Conservation (phyloP, 2,797 vertebrate species). For the Epinephelus malabaricus region DNA sequence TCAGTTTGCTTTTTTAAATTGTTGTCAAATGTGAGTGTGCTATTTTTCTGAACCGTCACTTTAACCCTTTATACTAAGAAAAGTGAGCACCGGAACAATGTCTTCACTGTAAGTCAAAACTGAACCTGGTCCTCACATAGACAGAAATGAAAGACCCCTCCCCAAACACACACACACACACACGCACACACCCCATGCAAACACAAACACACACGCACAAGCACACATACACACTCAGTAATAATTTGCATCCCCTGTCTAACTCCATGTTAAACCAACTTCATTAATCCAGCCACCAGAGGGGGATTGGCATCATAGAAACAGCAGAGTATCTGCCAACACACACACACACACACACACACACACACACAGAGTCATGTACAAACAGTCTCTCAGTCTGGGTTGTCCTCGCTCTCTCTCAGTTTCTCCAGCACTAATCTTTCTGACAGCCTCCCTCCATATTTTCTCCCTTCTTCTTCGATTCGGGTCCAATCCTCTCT, state of each 20-base stretch:
- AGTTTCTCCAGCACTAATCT: slow-evolving; percentile 59
- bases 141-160: background rate
- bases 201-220: background rate
- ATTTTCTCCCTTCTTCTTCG: slow-evolving; percentile 39
- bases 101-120: background rate
- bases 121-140: slow-evolving; percentile 10
- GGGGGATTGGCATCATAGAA: slow-evolving; percentile 52
- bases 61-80: background rate
- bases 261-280: slow-evolving; percentile 57
- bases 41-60: no score
- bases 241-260: slow-evolving; percentile 35
- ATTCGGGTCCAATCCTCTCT: slow-evolving; percentile 48
- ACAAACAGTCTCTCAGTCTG: slow-evolving; percentile 9
- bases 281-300: slow-evolving; percentile 64
- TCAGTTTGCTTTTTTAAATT: background rate
- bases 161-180: background rate
- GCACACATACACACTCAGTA: background rate
- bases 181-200: background rate
- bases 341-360: slow-evolving; percentile 42
- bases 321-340: slow-evolving; percentile 49
- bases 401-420: slow-evolving; percentile 11
- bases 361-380: background rate
- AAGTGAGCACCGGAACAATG: background rate
- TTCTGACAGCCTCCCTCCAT: slow-evolving; percentile 56
- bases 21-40: background rate